Base-by-base conservation (phyloP, 2,113 vertebrate species). In the Gambusia holbrooki region DNA sequence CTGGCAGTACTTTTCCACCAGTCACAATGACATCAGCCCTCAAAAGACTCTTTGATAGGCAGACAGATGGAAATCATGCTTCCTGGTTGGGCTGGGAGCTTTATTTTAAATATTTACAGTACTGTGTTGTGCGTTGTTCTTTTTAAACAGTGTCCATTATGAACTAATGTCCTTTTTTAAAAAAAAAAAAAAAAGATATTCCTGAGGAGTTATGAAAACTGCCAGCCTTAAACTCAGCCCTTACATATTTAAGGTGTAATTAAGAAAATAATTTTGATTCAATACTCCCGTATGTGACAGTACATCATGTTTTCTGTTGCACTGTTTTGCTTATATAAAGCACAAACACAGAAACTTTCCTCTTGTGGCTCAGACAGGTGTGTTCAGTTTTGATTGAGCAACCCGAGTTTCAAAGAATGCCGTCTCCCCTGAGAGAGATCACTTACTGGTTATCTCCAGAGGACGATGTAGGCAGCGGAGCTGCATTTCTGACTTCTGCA, bases 1-100 rank as follows among this genome's bases (percentile, higher is more conserved):
- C 65, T 12, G 9, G 66, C 81, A 48, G 90, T 88, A 81, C 11
- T 84, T 86, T 90, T 91, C 89, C 88, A 85, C 74, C 28, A 27
- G 73, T 71, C 75, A 54, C 69, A 40, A 58, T 83, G 77, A 87
- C 78, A 30, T 84, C 80, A 76, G 3, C 67, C 35, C 70, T 62
- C 58, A 22, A 51, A 11, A 42, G 37, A 62, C n/a, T 15, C 79
- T 80, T 73, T 75, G n/a, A 74, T 88, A 74, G 81, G 58, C 13
- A 25, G 62, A 62, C 64, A 88, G 79, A 89, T 28, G 51, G 27
- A 12, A 37, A 37, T 12, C 35, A 11, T 11, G 35, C 35, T 37
- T 37, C 35, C 35, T 37, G 10, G 35, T 37, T 37, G 35, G 35
- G 10, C 35, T 37, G 35, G 35, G 0, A 11, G 42, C 22, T 25